These are phyloP conservation scores for Caenorhabditis remanei DNA, from an alignment of 1,140 invertebrate species.

Conservation along the genomic window DNA sequence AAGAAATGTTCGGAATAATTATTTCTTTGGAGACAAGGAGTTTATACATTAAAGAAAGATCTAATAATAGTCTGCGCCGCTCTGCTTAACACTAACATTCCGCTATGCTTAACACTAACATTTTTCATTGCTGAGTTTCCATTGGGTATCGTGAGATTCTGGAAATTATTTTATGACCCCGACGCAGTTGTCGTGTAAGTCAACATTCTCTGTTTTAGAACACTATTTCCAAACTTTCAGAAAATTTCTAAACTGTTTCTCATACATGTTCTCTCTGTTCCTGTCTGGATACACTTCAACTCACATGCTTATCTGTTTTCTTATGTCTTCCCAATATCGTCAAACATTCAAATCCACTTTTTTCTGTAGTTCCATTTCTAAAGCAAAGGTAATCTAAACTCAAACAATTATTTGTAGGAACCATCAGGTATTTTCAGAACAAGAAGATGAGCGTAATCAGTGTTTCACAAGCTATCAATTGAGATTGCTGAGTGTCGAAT, in stretches of 20 bases:
- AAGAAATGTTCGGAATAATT: too few relatives aligned
- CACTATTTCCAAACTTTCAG: background rate
- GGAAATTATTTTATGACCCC: background rate
- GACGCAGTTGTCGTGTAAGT: background rate
- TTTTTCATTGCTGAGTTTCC: conserved; percentile 7
- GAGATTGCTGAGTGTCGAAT: too few relatives aligned
- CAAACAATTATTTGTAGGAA: too few relatives aligned
- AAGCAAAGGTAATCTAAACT: too few relatives aligned
- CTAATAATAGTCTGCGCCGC: too few relatives aligned
- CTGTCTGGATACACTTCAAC: background rate
- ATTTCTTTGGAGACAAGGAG: too few relatives aligned
- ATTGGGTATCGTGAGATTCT: background rate
- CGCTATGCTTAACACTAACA: background rate
- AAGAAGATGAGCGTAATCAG: too few relatives aligned
- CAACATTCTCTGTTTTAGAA: background rate
- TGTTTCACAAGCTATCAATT: too few relatives aligned
- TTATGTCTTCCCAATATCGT: conserved; percentile 1
- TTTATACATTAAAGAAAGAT: too few relatives aligned
- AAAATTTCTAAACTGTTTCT: background rate
- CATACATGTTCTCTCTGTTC: background rate
- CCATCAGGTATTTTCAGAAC: too few relatives aligned
- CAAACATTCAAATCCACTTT: background rate
- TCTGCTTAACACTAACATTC: too few relatives aligned
- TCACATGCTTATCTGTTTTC: background rate
- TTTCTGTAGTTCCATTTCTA: background rate